Evolutionary conservation across 2,113 vertebrate species (phyloP).

Genomic region (Puntigrus tetrazona): DNA sequence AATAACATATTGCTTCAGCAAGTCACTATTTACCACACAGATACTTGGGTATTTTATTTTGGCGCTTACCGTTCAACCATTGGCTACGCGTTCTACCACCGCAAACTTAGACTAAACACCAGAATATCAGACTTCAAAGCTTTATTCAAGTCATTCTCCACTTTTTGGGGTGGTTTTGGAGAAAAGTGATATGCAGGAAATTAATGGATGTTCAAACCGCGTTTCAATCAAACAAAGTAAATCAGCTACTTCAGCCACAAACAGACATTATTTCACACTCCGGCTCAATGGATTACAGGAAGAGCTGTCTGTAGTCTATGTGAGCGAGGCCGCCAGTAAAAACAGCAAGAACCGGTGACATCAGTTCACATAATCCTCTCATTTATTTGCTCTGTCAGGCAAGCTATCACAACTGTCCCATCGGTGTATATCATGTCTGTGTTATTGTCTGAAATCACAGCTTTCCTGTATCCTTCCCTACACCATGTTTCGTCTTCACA

Average conservation of each 20-base stretch:
- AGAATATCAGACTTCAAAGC: slow-evolving; percentile 22
- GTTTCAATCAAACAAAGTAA: background rate
- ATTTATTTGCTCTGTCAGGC: slow-evolving; percentile 48
- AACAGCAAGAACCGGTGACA: slow-evolving; percentile 63
- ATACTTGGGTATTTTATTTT: slow-evolving; percentile 4
- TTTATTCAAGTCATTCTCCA: background rate
- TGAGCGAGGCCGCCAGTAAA: slow-evolving; percentile 58
- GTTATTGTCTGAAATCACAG: slow-evolving; percentile 48
- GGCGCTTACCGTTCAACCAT: background rate
- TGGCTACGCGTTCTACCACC: background rate
- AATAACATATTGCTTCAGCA: background rate
- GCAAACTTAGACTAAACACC: background rate
- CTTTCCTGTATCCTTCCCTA: slow-evolving; percentile 42
- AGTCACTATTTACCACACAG: background rate
- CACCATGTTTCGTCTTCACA: slow-evolving; percentile 42
- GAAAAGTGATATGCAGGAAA: slow-evolving; percentile 1
- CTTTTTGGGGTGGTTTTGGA: background rate
- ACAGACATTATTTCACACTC: slow-evolving; percentile 55
- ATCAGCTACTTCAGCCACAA: slow-evolving; percentile 22
- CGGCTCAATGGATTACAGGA: slow-evolving; percentile 60
- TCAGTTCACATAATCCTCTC: slow-evolving; percentile 46
- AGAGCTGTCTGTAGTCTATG: slow-evolving; percentile 45
- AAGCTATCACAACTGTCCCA: slow-evolving; percentile 48
- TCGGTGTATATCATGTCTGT: slow-evolving; percentile 41
- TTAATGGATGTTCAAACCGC: background rate